phyloP scores from a whole-genome alignment of 2,888 invertebrate genomes.

The Agrotis segetum region DNA sequence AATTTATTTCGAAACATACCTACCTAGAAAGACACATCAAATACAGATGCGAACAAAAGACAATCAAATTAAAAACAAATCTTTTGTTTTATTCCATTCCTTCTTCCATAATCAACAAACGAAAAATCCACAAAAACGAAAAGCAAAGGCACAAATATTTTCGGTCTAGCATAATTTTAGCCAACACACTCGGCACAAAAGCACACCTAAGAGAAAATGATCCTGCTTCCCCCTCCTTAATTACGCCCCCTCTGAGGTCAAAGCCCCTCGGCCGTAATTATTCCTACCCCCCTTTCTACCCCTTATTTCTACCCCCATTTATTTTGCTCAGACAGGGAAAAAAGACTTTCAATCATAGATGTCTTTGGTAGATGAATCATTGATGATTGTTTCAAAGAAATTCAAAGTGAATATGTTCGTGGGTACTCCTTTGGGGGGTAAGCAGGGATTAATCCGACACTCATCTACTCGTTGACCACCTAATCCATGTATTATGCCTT shows the following conservation, averaged over 20 bases:
- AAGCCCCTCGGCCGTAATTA: slow-evolving; percentile 77
- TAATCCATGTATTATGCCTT: slow-evolving; percentile 38
- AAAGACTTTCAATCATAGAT: slow-evolving; percentile 76
- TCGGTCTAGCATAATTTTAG: slow-evolving; percentile 41
- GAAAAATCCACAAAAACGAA: slow-evolving; percentile 9
- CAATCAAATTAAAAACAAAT: neutral
- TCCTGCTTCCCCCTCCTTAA: slow-evolving; percentile 74
- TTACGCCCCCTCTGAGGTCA: slow-evolving; percentile 73
- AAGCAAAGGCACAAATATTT: slow-evolving; percentile 25
- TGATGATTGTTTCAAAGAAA: slow-evolving; percentile 49
- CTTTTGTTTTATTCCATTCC: neutral
- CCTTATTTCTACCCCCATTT: slow-evolving; percentile 62
- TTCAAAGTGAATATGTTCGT: slow-evolving; percentile 27
- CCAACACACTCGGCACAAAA: slow-evolving; percentile 58
- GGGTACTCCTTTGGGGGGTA: slow-evolving; percentile 13
- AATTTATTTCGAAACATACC: neutral
- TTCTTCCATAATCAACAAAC: neutral
- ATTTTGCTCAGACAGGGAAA: slow-evolving; percentile 59
- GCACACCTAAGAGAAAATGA: slow-evolving; percentile 72
- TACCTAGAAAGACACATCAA: no score
- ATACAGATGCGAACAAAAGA: neutral
- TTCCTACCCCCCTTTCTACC: slow-evolving; percentile 70
- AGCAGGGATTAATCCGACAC: slow-evolving; percentile 47
- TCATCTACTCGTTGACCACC: slow-evolving; percentile 21
- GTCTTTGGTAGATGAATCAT: slow-evolving; percentile 57